A percentile compares a stretch with the other conserved stretches of the same genome.
These are phyloP conservation scores for Phorcus lineatus DNA, from an alignment of 2,888 invertebrate genomes.

Conservation along the genomic window DNA sequence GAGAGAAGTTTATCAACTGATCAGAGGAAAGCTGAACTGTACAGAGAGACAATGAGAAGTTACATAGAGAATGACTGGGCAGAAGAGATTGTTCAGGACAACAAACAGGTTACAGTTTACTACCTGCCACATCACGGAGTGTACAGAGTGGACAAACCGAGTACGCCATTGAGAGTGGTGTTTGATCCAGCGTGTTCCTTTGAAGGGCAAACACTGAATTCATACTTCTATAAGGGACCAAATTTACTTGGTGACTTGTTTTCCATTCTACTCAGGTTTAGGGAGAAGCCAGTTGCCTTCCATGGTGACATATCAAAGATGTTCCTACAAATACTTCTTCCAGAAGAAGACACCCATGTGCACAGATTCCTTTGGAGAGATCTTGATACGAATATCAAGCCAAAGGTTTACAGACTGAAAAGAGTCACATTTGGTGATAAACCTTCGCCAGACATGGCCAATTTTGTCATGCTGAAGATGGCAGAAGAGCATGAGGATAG, in stretches of 20 bases:
- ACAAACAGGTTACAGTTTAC: neutral
- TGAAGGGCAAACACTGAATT: conserved; percentile 12
- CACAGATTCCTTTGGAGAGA: neutral
- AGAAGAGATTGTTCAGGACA: neutral
- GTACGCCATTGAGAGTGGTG: conserved; percentile 29
- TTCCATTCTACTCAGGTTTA: conserved; percentile 12
- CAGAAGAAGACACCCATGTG: neutral
- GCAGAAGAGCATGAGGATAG: conserved; percentile 15
- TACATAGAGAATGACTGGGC: conserved; percentile 28
- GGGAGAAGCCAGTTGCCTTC: neutral
- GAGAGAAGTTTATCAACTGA: conserved; percentile 23
- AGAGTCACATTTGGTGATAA: neutral
- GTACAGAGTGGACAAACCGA: conserved; percentile 11
- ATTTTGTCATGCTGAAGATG: conserved; percentile 29
- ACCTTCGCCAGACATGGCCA: neutral
- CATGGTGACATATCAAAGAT: neutral
- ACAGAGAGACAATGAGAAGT: conserved; percentile 7
- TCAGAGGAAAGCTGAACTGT: neutral
- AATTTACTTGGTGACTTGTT: conserved; percentile 24
- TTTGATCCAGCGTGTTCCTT: conserved; percentile 19
- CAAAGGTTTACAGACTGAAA: neutral
- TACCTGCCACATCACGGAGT: conserved; percentile 28
- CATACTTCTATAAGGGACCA: conserved; percentile 28
- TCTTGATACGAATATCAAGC: neutral
- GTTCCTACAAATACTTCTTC: neutral